These are phyloP conservation scores for Rhinolophus ferrumequinum DNA, from an alignment of 2,113 vertebrate genomes.

Conservation along the genomic window DNA sequence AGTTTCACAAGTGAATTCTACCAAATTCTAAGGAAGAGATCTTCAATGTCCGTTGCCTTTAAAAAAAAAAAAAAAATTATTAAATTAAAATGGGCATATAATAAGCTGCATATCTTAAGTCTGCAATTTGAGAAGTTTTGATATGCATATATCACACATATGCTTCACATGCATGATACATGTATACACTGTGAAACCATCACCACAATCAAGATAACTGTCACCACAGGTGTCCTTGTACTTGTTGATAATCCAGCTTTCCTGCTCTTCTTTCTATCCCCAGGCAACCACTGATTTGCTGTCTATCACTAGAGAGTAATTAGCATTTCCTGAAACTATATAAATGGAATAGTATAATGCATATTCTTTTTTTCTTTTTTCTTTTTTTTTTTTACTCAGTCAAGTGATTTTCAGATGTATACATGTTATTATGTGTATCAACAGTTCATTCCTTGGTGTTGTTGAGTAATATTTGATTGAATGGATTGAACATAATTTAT, in stretches of 20 bases:
- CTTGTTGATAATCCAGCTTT: neutral
- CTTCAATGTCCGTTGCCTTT: neutral
- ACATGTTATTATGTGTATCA: neutral
- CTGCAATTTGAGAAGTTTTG: neutral
- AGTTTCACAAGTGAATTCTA: neutral
- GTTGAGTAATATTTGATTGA: neutral
- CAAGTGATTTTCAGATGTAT: neutral
- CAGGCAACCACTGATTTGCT: neutral
- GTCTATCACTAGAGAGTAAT: neutral
- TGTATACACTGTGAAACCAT: neutral
- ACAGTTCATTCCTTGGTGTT: neutral
- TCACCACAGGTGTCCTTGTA: neutral
- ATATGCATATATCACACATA: no score
- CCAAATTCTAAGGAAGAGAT: neutral
- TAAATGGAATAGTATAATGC: neutral
- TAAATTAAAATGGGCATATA: neutral
- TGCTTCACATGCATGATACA: neutral
- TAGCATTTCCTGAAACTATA: neutral
- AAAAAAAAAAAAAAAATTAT: neutral
- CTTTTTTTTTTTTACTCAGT: neutral
- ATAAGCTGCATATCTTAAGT: neutral
- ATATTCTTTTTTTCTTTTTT: neutral
- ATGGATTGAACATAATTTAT: neutral
- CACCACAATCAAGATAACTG: neutral
- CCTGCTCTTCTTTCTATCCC: neutral